Evolutionary conservation across 1,140 invertebrate genomes (phyloP).

Genomic region (Zaprionus tsacasi): DNA sequence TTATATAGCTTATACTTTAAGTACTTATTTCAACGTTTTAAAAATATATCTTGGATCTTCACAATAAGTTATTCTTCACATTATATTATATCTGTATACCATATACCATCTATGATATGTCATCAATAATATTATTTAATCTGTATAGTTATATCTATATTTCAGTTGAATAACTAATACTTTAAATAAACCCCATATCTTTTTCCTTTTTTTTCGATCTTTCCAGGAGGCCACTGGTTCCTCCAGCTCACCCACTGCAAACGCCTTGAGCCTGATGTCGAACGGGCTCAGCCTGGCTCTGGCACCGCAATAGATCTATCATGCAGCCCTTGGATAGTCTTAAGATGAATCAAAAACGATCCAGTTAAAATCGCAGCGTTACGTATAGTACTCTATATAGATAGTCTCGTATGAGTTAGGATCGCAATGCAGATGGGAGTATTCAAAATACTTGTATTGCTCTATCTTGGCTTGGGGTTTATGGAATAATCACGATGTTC

Average conservation of each 20-base stretch:
- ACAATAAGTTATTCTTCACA: not conserved
- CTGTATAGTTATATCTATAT: not conserved
- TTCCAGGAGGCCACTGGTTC: constrained; percentile 65
- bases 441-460: constrained; percentile 43
- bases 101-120: too few species aligned
- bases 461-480: constrained; percentile 29
- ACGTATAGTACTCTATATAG: constrained; percentile 1
- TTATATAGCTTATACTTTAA: too few species aligned
- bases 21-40: too few species aligned
- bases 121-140: not conserved
- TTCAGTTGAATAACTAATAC: too few species aligned
- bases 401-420: constrained; percentile 7
- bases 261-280: constrained; percentile 70
- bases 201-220: not conserved
- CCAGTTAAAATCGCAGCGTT: not conserved
- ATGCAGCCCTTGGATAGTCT: constrained; percentile 8
- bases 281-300: constrained; percentile 72
- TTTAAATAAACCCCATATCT: not conserved
- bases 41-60: too few species aligned
- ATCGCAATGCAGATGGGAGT: constrained; percentile 11
- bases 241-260: constrained; percentile 47
- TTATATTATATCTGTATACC: too few species aligned
- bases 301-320: constrained; percentile 55
- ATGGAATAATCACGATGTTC: constrained; percentile 32
- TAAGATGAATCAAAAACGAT: constrained; percentile 38